Evolutionary conservation across 2,888 invertebrate genomes (phyloP).

Genomic region (Xestia xanthographa): DNA sequence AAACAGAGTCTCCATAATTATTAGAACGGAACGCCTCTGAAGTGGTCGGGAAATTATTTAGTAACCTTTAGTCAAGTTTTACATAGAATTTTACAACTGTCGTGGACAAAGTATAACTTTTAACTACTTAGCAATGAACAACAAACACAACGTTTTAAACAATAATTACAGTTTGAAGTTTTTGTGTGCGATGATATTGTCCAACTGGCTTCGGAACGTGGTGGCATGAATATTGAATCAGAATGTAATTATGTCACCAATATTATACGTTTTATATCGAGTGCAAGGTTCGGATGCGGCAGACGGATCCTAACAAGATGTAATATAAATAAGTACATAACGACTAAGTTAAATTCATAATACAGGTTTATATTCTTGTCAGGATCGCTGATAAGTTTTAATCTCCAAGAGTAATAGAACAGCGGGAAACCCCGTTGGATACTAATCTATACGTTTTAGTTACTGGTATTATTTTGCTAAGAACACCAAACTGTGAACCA

Average conservation of each 20-base stretch:
- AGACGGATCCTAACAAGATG: background rate
- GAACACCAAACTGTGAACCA: background rate
- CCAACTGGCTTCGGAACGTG: constrained; percentile 3
- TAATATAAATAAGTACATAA: background rate
- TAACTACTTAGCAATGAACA: constrained; percentile 54
- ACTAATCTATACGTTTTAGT: background rate
- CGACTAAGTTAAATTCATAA: background rate
- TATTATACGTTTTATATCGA: background rate
- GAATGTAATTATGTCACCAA: background rate
- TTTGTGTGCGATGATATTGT: constrained; percentile 30
- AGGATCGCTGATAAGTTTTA: background rate
- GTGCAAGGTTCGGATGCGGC: background rate
- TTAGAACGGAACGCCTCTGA: constrained; percentile 29
- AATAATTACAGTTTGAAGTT: constrained; percentile 50
- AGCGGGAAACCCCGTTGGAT: background rate
- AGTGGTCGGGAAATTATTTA: constrained; percentile 59
- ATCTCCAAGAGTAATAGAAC: background rate
- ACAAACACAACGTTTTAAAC: constrained; percentile 51
- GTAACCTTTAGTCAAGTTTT: constrained; percentile 59
- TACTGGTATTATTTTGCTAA: background rate
- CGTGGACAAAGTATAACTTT: constrained; percentile 52
- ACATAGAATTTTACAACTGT: constrained; percentile 52
- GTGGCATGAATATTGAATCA: constrained; percentile 27
- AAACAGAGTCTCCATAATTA: constrained; percentile 48
- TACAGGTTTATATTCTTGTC: background rate